phyloP scores from a whole-genome alignment of 2,113 vertebrate species.

The Choloepus hoffmanni region DNA sequence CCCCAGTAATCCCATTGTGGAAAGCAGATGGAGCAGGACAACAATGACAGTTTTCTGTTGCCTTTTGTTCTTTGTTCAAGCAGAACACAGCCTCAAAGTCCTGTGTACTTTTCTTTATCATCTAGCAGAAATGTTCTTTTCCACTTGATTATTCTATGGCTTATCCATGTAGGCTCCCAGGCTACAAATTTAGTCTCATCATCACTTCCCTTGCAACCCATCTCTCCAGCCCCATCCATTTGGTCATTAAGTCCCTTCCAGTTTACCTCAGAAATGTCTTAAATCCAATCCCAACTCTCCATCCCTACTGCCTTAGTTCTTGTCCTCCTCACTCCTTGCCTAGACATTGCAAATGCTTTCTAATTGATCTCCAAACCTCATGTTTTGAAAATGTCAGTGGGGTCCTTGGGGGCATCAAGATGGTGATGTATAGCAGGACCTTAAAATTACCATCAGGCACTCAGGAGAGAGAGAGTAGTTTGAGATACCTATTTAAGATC shows the following conservation, averaged over 20 bases:
- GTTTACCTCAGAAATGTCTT: background rate
- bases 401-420: too few species aligned
- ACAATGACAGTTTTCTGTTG: background rate
- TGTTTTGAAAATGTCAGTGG: background rate
- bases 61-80: constrained; percentile 13
- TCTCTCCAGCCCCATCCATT: background rate
- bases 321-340: background rate
- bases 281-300: background rate
- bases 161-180: background rate
- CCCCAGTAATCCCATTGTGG: background rate
- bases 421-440: background rate
- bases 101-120: background rate
- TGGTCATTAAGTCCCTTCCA: background rate
- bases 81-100: background rate
- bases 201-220: background rate
- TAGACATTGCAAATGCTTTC: background rate
- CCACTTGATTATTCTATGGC: background rate
- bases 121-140: background rate
- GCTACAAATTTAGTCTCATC: background rate
- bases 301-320: background rate
- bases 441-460: background rate
- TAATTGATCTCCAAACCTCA: background rate
- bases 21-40: background rate
- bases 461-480: background rate
- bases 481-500: background rate